Evolutionary conservation across 1,140 invertebrate genomes (phyloP).

Genomic region (Hypsibius dujardini): DNA sequence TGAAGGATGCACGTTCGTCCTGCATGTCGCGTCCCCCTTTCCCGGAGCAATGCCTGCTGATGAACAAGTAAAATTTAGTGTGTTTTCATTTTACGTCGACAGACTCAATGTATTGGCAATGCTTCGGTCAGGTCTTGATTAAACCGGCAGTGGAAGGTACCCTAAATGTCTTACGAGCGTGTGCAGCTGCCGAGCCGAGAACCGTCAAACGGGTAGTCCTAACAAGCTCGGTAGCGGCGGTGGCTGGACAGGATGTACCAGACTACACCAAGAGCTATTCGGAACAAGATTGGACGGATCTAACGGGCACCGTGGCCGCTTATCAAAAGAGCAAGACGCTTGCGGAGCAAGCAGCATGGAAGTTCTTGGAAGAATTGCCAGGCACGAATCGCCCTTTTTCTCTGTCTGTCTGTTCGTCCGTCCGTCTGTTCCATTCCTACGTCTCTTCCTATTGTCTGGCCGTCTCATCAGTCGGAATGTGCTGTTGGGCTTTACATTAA

Average conservation of each 20-base stretch:
- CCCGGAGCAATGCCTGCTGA: neutral
- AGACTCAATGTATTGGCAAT: neutral
- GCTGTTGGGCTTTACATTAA: too few species aligned
- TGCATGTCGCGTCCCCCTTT: neutral
- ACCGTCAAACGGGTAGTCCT: neutral
- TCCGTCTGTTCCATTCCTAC: too few species aligned
- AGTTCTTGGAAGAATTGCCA: conserved; percentile 37
- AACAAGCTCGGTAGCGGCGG: neutral
- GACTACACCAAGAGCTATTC: conserved; percentile 32
- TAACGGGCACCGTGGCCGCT: conserved; percentile 26
- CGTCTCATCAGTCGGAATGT: too few species aligned
- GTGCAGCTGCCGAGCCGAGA: neutral
- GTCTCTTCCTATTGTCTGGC: too few species aligned
- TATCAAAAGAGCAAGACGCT: conserved; percentile 40
- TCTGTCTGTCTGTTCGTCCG: neutral
- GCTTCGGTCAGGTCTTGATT: neutral
- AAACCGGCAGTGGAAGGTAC: conserved; percentile 8
- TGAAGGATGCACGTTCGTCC: neutral
- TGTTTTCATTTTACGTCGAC: neutral
- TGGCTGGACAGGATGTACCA: neutral
- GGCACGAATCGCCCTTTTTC: conserved; percentile 25
- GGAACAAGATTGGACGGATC: conserved; percentile 40
- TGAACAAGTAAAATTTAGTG: neutral
- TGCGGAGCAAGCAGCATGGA: conserved; percentile 43
- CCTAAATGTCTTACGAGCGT: conserved; percentile 3